Base-by-base conservation (phyloP, 1,140 invertebrate genomes). In the Bicyclus anynana region DNA sequence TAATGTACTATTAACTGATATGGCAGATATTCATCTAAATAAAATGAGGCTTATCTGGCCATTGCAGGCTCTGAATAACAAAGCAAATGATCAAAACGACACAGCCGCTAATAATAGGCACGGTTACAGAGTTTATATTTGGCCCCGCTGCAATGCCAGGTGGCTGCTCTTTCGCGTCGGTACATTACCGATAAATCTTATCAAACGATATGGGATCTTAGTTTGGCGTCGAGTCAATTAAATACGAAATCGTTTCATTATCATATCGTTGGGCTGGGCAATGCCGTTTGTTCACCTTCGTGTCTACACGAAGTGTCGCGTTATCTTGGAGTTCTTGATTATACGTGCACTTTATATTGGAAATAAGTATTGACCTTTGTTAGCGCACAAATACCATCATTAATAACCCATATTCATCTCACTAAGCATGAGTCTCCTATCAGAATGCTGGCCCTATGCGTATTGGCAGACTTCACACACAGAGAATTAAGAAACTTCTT, bases 201-300 rank as follows among this genome's bases (percentile, higher is more conserved):
- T 67, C 62, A 58, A 60, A 69, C 63, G 59, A 60, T 55, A 59
- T 60, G 60, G 57, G 59, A 56, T 60, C 58, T 47, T 55, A 57
- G 65, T 66, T 63, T 67, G 47, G 53, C 63, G 58, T 61, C 65
- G 61, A 65, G 60, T 66, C 69, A 75, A 72, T 72, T 69, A 75
- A 67, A 67, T 65, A 53, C 51, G 33, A 27, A 26, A 16, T 47
- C 44, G 61, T 46, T 60, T 67, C 67, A 70, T 70, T 67, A 65
- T 68, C 71, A 68, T 65, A 61, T 59, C 59, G 64, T 67, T 65
- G 67, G 40, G 59, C 52, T 65, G 67, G 40, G 59, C 52, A 59
- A 47, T 26, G 21, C 44, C 23, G 20, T 47, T 26, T 27, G 44
- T 47, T 47, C 23, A 47, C 44, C 44, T 47, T 47, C 44, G 27